Evolutionary conservation across 2,797 vertebrate genomes (phyloP), one percentile per base, ranked within the genome.

Genomic region (Cynodonichthys magdalenae): DNA sequence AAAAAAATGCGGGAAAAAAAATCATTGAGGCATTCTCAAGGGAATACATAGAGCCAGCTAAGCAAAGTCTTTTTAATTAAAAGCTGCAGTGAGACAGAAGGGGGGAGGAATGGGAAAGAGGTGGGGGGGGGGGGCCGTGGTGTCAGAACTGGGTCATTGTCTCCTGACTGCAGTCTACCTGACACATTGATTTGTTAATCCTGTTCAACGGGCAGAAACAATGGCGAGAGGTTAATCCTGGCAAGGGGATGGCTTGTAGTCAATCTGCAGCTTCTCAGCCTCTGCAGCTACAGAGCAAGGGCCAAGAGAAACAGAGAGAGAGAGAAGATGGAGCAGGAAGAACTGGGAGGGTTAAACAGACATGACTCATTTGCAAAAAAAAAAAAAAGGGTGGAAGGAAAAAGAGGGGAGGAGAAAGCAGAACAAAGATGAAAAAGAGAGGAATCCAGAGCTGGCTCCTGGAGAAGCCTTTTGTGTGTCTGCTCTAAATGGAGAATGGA

Each of bases 141-240:
- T 91, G 90, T 91, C 87, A 91, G 90, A 93, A 94, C 79, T 92
- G 92, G 92, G 92, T 92, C 92, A 92, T 92, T 93, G 90, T 93
- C 92, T 93, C 89, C 84, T 92, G 91, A 92, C 91, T 89, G 89
- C 89, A 88, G 91, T 89, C 90, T 92, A 93, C 90, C 93, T 93
- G 93, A 94, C 93, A 93, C 88, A 92, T 91, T 93, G 91, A 94
- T 94, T 94, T 92, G 92, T 90, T 94, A 93, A 94, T 93, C 90
- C 90, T 93, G 93, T 92, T 93, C 91, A 94, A 92, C 73, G 82
- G 89, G 92, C 92, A 94, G 92, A 94, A 94, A 93, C 92, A 92
- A 93, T 90, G 88, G 90, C 57, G 79, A 89, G 86, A 82, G 88
- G 89, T 89, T 91, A 93, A 94, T 93, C 91, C 88, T 78, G 75